Evolutionary conservation across 2,888 invertebrate species (phyloP), one percentile per base, ranked within the genome.

Genomic region (Zygogramma bicolorata): DNA sequence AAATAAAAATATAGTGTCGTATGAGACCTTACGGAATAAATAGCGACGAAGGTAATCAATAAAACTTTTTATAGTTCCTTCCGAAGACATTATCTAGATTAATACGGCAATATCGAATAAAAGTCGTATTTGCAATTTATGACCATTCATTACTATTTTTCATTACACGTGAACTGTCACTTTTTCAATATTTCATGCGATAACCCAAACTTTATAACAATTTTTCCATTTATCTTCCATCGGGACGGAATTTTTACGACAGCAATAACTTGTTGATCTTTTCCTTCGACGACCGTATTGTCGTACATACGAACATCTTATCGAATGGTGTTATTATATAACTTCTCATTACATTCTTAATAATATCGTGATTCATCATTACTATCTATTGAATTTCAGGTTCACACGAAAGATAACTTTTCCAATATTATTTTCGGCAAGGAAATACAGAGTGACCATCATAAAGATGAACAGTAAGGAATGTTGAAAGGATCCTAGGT

Each of bases 31-130:
- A 46, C 6, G 20, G 18, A 46, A 46, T 46, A 46, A 46, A 46
- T n/a, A 46, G 4, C 5, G 3, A 18, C 6, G 3, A 18, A 18
- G 46, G 53, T 53, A 25, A 10, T 27, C 25, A 27, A 53, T 27
- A n/a, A 25, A 6, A 25, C 27, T 10, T 53, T 53, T 53, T 27
- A 53, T 22, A 27, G 53, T 27, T 22, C n/a, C 27, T 53, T n/a
- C 22, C 27, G 25, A 53, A 18, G 22, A 53, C 66, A 70, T 66
- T 66, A 62, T 62, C 67, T 62, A 63, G 68, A 72, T 65, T 72
- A 68, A 72, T 72, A 69, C 58, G 49, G 66, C 58, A 61, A 59
- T 65, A 68, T 71, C 71, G 61, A 71, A 74, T 74, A 68, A 74
- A 74, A 68, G 62, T 72, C 65, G 42, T 68, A 71, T 65, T 71